Conservation (phyloP, 2,113 vertebrate genomes). For the Setophaga kirtlandii region DNA sequence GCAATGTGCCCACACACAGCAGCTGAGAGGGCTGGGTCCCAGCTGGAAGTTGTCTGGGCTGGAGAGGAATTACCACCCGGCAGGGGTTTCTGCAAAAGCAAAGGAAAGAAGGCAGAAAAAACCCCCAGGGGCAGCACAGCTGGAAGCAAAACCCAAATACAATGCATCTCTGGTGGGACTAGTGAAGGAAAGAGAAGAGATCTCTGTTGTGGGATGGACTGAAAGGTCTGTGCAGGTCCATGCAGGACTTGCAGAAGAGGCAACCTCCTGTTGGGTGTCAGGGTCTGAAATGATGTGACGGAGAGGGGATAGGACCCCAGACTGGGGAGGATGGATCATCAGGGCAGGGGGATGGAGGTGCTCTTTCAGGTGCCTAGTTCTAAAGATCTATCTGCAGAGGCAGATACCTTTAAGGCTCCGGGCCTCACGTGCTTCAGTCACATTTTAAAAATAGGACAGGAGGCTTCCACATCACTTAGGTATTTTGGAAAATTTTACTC, state of each 20-base stretch:
- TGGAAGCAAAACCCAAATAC: not conserved
- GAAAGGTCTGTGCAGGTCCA: rapidly evolving
- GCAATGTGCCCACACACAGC: not conserved
- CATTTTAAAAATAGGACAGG: constrained; percentile 59
- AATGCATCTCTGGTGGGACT: not conserved
- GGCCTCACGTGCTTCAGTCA: constrained; percentile 13
- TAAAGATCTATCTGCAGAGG: not conserved
- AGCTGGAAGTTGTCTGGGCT: not conserved
- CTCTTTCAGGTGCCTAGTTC: not conserved
- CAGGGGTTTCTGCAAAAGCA: not conserved
- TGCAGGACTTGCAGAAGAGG: not conserved
- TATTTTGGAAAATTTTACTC: constrained; percentile 69
- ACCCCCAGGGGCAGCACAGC: rapidly evolving
- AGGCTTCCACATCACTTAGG: constrained; percentile 54
- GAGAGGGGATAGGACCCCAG: not conserved
- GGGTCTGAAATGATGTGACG: rapidly evolving
- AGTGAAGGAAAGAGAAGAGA: not conserved
- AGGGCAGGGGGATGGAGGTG: not conserved
- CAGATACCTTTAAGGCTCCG: constrained; percentile 41
- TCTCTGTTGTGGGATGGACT: not conserved
- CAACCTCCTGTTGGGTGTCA: not conserved
- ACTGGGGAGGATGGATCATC: not conserved
- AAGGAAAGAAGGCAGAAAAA: not conserved
- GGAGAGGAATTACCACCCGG: not conserved
- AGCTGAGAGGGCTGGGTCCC: not conserved